Base-by-base conservation (phyloP, 1,140 invertebrate genomes). In the Physella acuta region DNA sequence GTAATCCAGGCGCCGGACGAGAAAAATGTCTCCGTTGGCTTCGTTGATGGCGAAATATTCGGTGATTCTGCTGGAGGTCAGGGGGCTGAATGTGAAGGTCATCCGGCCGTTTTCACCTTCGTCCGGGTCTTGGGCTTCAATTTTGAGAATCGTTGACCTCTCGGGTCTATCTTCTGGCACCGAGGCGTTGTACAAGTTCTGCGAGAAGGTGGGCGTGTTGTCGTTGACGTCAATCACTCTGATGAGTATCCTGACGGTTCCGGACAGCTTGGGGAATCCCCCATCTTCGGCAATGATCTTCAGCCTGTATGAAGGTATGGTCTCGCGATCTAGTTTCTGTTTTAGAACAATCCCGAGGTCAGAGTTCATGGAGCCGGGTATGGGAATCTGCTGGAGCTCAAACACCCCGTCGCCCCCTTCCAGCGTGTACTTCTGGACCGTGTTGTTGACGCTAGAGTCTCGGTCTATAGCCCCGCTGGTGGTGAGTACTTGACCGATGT, bases 141-240 rank as follows among this genome's bases (percentile, higher is more conserved):
- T 90, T 91, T 88, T 70, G 56, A 95, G 84, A 36, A 82, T 72
- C 11, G 73, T 71, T 64, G 93, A 93, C 62, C 91, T 89, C 0
- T 92, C 88, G 28, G 91, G 89, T 0, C 90, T 89, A 80, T 92
- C 93, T 87, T 97, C 95, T 71, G 92, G 92, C 11, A 98, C 85
- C n/a, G 91, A 93, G 4, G 91, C 87, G 37, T 90, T 85, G 80
- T 96, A 83, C 16, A 63, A 52, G 20, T 56, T 39, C 36, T 75
- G 60, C 3, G 69, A 39, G 70, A 96, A 93, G 82, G 92, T 89
- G 16, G 96, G 97, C 79, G 94, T 92, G 84, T 98, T 94, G 83
- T 98, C 95, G 86, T 99, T 99, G 0, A 95, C 93, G 83, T 98
- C 96, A 82, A 95, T 96, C 0, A 99, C 94, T 16, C 92, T 92